Evolutionary conservation across 2,113 vertebrate genomes (phyloP), one percentile per base, ranked within the genome.

Genomic region (Microcebus lehilahytsara): DNA sequence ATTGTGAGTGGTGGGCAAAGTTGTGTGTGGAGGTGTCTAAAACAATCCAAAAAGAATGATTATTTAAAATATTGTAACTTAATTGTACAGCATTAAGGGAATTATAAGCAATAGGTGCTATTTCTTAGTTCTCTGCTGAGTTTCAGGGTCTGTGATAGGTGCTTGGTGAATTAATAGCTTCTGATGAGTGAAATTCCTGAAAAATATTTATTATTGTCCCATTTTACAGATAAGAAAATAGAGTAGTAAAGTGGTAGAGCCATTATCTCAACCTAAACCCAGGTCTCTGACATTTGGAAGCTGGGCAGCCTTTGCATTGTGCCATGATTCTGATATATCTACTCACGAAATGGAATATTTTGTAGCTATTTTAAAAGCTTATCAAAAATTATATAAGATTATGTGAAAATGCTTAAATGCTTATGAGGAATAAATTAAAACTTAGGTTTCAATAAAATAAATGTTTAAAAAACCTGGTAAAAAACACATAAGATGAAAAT

Each of bases 351-450:
- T 74, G 22, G 9, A 87, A 84, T 66, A 37, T 69, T 56, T 93
- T 34, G 2, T 71, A 22, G 16, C 49, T 92, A 32, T 53, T 77
- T 95, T 95, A 25, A 92, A 46, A 56, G 4, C 13, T 87, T 86
- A 75, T 67, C 19, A 66, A 60, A 46, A 91, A 53, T 87, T 88
- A 66, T 60, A 6, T 74, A 69, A n/a, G 49, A 67, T 60, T 64
- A n/a, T 60, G 12, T 92, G 40, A 80, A 92, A 96, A 85, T 94
- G n/a, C 16, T 85, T 72, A 27, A 96, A 80, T 94, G 49, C 25
- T 86, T 72, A 23, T 78, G 75, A 75, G 12, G 25, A 22, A 94
- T 87, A 69, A 64, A 81, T 67, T 9, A 53, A 81, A 91, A 42
- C 69, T 16, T 77, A 67, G 1, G 19, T 66, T 20, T 66, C 9